Percentiles rank a stretch among this genome's conserved stretches.
These are phyloP conservation scores for Halyomorpha halys DNA, from an alignment of 1,140 invertebrate genomes.

Conservation along the genomic window DNA sequence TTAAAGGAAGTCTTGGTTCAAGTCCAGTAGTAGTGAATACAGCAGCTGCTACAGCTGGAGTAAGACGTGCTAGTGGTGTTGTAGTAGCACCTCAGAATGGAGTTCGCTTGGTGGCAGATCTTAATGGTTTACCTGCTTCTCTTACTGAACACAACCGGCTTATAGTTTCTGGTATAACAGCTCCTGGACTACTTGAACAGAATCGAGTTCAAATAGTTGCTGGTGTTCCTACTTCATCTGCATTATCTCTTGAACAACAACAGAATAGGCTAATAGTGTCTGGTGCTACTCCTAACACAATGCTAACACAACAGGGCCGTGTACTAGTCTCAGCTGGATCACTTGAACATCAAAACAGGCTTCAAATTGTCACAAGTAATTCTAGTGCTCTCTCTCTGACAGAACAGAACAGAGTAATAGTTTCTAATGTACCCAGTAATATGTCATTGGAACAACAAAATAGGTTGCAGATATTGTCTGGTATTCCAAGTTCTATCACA, in stretches of 20 bases:
- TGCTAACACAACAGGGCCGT: constrained; percentile 22
- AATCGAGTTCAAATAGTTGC: constrained; percentile 29
- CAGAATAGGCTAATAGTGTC: constrained; percentile 24
- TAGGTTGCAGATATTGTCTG: constrained; percentile 29
- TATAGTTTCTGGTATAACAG: constrained; percentile 26
- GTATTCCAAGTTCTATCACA: constrained; percentile 19
- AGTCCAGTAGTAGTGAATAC: constrained; percentile 27
- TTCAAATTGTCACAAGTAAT: constrained; percentile 28
- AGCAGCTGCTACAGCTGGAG: constrained; percentile 9
- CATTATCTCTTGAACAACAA: constrained; percentile 27
- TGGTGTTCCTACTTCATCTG: constrained; percentile 23
- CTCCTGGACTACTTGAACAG: constrained; percentile 26
- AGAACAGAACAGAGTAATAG: constrained; percentile 28
- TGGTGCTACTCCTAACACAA: constrained; percentile 18
- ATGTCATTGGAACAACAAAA: constrained; percentile 29
- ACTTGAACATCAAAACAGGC: constrained; percentile 29
- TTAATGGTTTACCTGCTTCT: constrained; percentile 27
- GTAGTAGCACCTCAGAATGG: constrained; percentile 31
- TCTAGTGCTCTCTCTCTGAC: constrained; percentile 27
- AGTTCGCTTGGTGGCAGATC: constrained; percentile 31
- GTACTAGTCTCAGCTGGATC: constrained; percentile 22
- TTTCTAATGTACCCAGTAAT: constrained; percentile 26
- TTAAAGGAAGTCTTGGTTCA: constrained; percentile 19
- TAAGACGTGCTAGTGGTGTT: constrained; percentile 24
- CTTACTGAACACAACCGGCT: constrained; percentile 28